Percentiles rank a stretch among this genome's conserved stretches.
Evolutionary conservation across 1,140 invertebrate species (phyloP).

Genomic region (Aleiodes sp.): DNA sequence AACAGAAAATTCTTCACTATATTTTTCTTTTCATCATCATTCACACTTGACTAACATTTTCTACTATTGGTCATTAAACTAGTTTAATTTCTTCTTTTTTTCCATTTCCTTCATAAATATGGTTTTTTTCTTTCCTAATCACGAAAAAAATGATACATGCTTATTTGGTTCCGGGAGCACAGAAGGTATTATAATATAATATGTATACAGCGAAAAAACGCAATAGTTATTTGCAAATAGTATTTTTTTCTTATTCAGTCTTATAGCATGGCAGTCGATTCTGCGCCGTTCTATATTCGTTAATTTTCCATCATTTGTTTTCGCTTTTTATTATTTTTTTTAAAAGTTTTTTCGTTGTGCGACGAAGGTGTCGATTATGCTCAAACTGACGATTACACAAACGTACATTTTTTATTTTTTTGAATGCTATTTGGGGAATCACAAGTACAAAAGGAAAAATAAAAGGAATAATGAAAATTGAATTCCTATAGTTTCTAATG

Average conservation of each 20-base stretch:
- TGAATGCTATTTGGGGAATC: neutral
- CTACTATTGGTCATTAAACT: constrained; percentile 33
- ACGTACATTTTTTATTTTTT: constrained; percentile 1
- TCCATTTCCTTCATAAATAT: constrained; percentile 22
- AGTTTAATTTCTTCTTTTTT: constrained; percentile 2
- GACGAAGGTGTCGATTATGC: neutral
- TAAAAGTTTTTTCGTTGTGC: constrained; percentile 9
- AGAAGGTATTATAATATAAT: constrained; percentile 21
- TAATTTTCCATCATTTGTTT: constrained; percentile 13
- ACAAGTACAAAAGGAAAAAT: neutral
- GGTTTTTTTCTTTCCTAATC: constrained; percentile 16
- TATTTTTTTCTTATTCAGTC: constrained; percentile 31
- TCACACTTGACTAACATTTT: constrained; percentile 25
- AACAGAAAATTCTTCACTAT: constrained; percentile 46
- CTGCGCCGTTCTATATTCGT: constrained; percentile 10
- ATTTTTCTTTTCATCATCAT: constrained; percentile 24
- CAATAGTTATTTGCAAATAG: constrained; percentile 22
- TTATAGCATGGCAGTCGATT: constrained; percentile 34
- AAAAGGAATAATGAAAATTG: neutral
- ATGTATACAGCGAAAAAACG: constrained; percentile 25
- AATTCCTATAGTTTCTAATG: too few species aligned
- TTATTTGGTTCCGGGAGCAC: constrained; percentile 27
- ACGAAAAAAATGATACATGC: constrained; percentile 16
- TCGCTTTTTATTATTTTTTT: neutral
- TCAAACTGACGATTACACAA: neutral